Evolutionary conservation across 2,797 vertebrate genomes (phyloP).

Genomic region (Anolis apletophallus): DNA sequence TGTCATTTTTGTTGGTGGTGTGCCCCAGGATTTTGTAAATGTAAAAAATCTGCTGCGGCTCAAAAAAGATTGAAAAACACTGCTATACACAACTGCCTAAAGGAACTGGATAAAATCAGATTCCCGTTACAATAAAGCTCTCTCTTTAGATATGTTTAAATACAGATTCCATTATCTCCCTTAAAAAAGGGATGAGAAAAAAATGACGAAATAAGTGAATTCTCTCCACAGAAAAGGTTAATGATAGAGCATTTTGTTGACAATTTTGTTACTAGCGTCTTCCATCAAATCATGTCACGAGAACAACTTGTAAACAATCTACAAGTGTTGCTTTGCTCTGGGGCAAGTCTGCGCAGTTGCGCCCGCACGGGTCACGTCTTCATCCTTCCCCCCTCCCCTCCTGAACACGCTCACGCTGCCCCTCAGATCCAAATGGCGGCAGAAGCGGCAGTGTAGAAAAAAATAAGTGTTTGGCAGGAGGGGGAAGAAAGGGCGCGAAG

Average conservation of each 20-base stretch:
- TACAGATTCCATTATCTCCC: background rate
- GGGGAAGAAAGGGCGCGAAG: too few relatives aligned
- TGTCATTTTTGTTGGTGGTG: too few relatives aligned
- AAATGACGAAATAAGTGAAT: conserved; percentile 1
- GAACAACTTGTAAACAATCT: background rate
- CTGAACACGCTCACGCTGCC: too few relatives aligned
- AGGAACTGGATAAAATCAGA: background rate
- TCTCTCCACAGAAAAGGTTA: background rate
- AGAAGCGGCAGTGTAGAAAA: too few relatives aligned
- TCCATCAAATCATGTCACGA: background rate
- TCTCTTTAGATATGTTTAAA: background rate
- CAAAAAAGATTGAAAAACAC: too few relatives aligned
- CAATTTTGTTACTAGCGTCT: background rate
- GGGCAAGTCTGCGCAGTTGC: too few relatives aligned
- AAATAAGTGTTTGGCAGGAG: too few relatives aligned
- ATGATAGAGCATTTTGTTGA: background rate
- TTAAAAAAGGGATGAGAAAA: background rate
- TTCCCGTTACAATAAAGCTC: conserved; percentile 11
- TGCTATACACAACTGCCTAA: background rate
- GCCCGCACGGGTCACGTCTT: too few relatives aligned
- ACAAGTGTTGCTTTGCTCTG: conserved; percentile 34
- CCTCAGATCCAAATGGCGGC: too few relatives aligned
- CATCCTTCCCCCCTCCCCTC: too few relatives aligned
- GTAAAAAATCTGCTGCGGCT: too few relatives aligned
- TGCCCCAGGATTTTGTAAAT: too few relatives aligned